Base-by-base conservation (phyloP, 2,113 vertebrate species). In the Pipra filicauda region DNA sequence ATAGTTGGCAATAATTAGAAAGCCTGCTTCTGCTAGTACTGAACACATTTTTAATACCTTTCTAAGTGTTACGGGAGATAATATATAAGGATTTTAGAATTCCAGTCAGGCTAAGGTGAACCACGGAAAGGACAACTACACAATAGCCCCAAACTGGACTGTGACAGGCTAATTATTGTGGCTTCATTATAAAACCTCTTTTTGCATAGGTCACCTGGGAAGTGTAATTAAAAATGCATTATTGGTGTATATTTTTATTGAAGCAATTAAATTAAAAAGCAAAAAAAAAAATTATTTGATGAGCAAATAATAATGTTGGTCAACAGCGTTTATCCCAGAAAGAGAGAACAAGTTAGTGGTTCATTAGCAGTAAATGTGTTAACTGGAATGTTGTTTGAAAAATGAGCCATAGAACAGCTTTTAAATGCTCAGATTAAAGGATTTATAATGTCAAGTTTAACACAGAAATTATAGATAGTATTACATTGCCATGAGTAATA, bases 161-260 rank as follows among this genome's bases (percentile, higher is more conserved):
- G 97, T 99, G 99, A 99, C 99, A 98, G 98, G 98, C 98, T 99
- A 99, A 99, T 99, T 99, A 99, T 98, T 98, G 98, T 98, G 98
- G 97, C 98, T 98, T 98, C 98, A 98, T 99, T 99, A 99, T 99
- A 98, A 99, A 99, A 98, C 98, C 98, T 98, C 98, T 99, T 98
- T 99, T 98, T 98, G 98, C 98, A 99, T 98, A 99, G 99, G 99
- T 99, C 99, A 99, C 98, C 98, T 98, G 98, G 98, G 98, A 99
- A 99, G 98, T 99, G 98, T 99, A 99, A 99, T 99, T 99, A 99
- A 99, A 99, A 99, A 99, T 98, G 98, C 98, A 98, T 99, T 99
- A 99, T 99, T 99, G 98, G 98, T 98, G 98, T 98, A 98, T 98
- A 93, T 99, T 98, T 99, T 99, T 99, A 99, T 99, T 99, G 99